phyloP scores from a whole-genome alignment of 1,140 invertebrate species.

The Diorhabda carinulata region DNA sequence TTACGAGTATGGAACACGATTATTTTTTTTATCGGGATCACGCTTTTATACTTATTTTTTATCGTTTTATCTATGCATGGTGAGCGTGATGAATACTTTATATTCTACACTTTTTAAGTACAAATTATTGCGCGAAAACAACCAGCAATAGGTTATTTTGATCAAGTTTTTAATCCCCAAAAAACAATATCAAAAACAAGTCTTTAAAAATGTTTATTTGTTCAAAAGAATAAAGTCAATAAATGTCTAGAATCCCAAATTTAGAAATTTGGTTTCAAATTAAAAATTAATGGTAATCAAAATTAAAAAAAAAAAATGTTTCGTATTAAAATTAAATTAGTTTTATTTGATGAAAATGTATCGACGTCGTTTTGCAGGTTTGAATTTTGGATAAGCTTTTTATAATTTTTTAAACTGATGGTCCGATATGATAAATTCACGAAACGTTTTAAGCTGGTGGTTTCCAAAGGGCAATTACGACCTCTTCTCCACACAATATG shows the following conservation, averaged over 20 bases:
- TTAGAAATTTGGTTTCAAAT: slow-evolving; percentile 14
- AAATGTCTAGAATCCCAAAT: slow-evolving; percentile 30
- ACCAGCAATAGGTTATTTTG: slow-evolving; percentile 22
- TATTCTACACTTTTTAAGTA: slow-evolving; percentile 35
- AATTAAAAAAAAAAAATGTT: slow-evolving; percentile 30
- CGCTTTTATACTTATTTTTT: too few relatives aligned
- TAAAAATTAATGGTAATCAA: slow-evolving; percentile 32
- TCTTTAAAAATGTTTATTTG: slow-evolving; percentile 39
- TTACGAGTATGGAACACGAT: too few relatives aligned
- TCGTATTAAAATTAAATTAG: slow-evolving; percentile 42
- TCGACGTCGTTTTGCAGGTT: slow-evolving; percentile 28
- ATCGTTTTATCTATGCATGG: too few relatives aligned
- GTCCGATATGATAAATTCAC: slow-evolving; percentile 39
- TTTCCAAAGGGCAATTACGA: slow-evolving; percentile 50
- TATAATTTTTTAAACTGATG: slow-evolving; percentile 29
- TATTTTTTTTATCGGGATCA: too few relatives aligned
- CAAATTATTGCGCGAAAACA: slow-evolving; percentile 36
- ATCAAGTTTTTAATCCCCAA: slow-evolving; percentile 25
- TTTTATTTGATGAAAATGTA: slow-evolving; percentile 37
- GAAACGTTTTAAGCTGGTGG: slow-evolving; percentile 46
- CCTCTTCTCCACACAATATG: not conserved
- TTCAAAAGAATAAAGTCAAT: slow-evolving; percentile 35
- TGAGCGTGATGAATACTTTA: slow-evolving; percentile 28
- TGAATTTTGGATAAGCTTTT: slow-evolving; percentile 34
- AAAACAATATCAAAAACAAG: slow-evolving; percentile 43